Evolutionary conservation across 2,797 vertebrate species (phyloP), one percentile per base, ranked within the genome.

Genomic region (Sylvilagus floridanus): DNA sequence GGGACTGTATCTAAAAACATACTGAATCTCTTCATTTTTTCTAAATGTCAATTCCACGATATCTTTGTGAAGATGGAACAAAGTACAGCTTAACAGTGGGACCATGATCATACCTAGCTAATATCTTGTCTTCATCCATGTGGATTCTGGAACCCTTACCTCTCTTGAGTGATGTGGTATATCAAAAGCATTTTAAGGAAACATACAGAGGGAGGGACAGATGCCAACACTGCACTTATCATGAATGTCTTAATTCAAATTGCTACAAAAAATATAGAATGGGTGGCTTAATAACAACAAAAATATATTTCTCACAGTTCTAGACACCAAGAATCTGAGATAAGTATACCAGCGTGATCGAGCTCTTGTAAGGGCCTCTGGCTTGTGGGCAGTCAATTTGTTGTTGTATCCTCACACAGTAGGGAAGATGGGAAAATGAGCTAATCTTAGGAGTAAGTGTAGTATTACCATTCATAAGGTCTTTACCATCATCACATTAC

Each of bases 181-280:
- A 69, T 83, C 50, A 88, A 81, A 93, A 95, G 22, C 63, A 60
- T 92, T 85, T 65, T 81, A 65, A 82, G 60, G 84, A 91, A 17
- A 82, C 28, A 28, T 60, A 32, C 50, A 90, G 77, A 78, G 19
- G 66, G 85, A 79, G 65, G 72, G 30, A 82, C 28, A 62, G 14
- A 84, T 78, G 21, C 24, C 16, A 84, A 19, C 68, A 24, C 42
- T 62, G 30, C 69, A n/a, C 11, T 83, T 81, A 71, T 63, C 13
- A 24, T 84, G 26, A 65, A 21, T 77, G 16, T 52, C 30, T 62
- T 50, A 71, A 30, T 88, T 88, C 52, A 76, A 26, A 21, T 37
- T 89, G 5, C 32, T 90, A 11, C 42, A 63, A 42, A 94, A 78
- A 71, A 22, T 54, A 63, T 22, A 42, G 26, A 78, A 37, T 21